Evolutionary conservation across 2,888 invertebrate species (phyloP).

Genomic region (Drosophila robusta): DNA sequence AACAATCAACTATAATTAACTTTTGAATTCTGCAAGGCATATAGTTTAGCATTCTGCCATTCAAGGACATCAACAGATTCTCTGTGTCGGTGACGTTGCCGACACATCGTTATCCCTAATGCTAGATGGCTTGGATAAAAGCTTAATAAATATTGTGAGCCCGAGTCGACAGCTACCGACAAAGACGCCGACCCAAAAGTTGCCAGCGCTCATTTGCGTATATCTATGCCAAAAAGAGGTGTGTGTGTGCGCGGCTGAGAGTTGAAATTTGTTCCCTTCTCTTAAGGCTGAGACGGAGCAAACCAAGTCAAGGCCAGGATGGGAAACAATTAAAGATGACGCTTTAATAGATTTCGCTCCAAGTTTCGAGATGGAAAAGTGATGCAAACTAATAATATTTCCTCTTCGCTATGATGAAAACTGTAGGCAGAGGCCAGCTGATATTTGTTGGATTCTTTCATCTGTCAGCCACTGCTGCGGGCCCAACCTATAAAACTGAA

Average conservation of each 20-base stretch:
- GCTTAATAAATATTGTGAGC: conserved; percentile 66
- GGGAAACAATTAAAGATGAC: background rate
- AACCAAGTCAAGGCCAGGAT: background rate
- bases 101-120: conserved; percentile 67
- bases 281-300: background rate
- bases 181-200: conserved; percentile 18
- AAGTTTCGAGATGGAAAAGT: background rate
- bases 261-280: background rate
- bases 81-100: conserved; percentile 1
- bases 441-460: no score
- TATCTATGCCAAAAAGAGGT: background rate
- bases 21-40: conserved; percentile 12
- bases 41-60: conserved; percentile 12
- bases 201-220: conserved; percentile 28
- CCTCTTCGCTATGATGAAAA: no score
- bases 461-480: no score
- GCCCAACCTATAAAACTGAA: no score
- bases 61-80: conserved; percentile 17
- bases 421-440: no score
- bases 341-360: background rate
- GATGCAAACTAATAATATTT: no score
- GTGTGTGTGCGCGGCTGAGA: background rate
- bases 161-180: conserved; percentile 13
- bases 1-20: conserved; percentile 30
- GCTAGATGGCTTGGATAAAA: conserved; percentile 71